Conservation (phyloP, 1,140 invertebrate species). For the Nylanderia fulva region DNA sequence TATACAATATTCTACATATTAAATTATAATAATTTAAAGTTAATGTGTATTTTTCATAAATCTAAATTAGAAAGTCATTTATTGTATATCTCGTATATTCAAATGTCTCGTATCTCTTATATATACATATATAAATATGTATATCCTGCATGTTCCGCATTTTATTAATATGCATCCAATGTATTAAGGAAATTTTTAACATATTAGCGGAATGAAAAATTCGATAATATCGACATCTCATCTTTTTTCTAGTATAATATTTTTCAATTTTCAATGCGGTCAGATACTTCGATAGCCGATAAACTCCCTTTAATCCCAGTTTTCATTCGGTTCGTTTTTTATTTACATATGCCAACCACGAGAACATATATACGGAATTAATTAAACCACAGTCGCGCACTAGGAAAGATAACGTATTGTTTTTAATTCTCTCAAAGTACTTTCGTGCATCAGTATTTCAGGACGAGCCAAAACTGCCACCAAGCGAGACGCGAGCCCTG, state of each 20-base stretch:
- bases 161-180: neutral
- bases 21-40: neutral
- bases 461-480: conserved; percentile 87
- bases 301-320: conserved; percentile 25
- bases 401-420: neutral
- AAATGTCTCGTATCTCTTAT: too few species aligned
- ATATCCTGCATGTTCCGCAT: too few species aligned
- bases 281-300: conserved; percentile 20
- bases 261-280: conserved; percentile 17
- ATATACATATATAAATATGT: neutral
- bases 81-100: neutral
- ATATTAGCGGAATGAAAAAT: neutral
- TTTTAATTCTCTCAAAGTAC: conserved; percentile 45
- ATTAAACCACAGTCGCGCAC: conserved; percentile 14
- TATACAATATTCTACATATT: neutral
- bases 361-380: conserved; percentile 22
- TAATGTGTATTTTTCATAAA: neutral
- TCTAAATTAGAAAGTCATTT: neutral
- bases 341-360: neutral
- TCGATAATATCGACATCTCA: neutral
- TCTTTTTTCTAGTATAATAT: neutral
- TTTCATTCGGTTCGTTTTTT: conserved; percentile 20
- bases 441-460: conserved; percentile 87
- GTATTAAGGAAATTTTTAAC: neutral
- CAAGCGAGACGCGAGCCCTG: conserved; percentile 86